Evolutionary conservation across 2,797 vertebrate genomes (phyloP).

Genomic region (Peromyscus attwateri): DNA sequence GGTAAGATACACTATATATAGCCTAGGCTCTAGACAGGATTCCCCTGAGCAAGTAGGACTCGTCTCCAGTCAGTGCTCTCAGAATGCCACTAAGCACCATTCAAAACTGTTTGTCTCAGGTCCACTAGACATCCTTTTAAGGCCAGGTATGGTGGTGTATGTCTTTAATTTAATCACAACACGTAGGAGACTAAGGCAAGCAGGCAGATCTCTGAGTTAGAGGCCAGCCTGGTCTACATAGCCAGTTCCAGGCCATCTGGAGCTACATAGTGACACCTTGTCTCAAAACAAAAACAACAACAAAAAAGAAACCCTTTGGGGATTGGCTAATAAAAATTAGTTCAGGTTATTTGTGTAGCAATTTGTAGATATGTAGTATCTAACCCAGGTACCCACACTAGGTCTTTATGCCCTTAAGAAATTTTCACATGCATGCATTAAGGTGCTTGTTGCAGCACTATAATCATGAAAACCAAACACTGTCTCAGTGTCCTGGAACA

Average conservation of each 20-base stretch:
- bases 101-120: not conserved
- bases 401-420: conserved; percentile 45
- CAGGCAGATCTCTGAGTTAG: not conserved
- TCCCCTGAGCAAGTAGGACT: not conserved
- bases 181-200: not conserved
- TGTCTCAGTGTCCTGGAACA: conserved; percentile 18
- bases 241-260: not conserved
- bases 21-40: too few relatives aligned
- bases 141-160: not conserved
- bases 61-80: not conserved
- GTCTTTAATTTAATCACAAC: not conserved
- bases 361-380: conserved; percentile 18
- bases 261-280: not conserved
- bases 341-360: conserved; percentile 26
- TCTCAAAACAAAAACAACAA: not conserved
- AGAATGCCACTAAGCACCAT: not conserved
- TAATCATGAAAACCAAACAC: conserved; percentile 28
- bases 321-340: conserved; percentile 27
- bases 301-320: not conserved
- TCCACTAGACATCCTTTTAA: conserved; percentile 1
- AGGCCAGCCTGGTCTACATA: not conserved
- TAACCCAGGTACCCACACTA: not conserved
- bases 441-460: not conserved
- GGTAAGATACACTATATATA: not conserved
- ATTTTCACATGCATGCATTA: not conserved